These are phyloP conservation scores for Rhogogaster chlorosoma DNA, from an alignment of 2,888 invertebrate species.

Conservation along the genomic window DNA sequence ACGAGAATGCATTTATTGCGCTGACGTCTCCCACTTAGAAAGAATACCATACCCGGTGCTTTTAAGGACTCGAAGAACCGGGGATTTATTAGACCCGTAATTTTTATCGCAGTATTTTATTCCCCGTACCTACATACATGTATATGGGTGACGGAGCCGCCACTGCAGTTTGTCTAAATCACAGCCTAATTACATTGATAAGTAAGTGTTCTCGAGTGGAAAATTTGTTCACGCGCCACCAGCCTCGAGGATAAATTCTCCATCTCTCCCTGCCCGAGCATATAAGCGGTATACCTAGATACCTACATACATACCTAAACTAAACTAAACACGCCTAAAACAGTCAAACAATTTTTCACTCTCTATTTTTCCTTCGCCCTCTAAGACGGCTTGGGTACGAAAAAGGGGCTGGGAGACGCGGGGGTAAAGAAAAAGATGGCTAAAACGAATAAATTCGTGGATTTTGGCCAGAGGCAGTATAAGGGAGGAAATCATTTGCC, in stretches of 20 bases:
- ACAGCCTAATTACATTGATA: slow-evolving; percentile 41
- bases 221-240: slow-evolving; percentile 22
- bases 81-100: slow-evolving; percentile 15
- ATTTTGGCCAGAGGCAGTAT: not conserved
- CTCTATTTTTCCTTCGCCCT: not conserved
- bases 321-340: not conserved
- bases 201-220: slow-evolving; percentile 23
- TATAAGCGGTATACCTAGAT: not conserved
- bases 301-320: no score
- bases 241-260: not conserved
- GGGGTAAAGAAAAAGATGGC: not conserved
- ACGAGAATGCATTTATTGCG: slow-evolving; percentile 14
- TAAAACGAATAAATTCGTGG: not conserved
- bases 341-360: not conserved
- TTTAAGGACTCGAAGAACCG: not conserved
- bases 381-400: not conserved
- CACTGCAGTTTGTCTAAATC: slow-evolving; percentile 16
- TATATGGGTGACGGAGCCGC: not conserved
- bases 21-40: not conserved
- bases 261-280: not conserved
- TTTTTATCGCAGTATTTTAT: not conserved
- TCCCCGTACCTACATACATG: no score
- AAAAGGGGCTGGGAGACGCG: not conserved
- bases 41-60: not conserved
- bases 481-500: slow-evolving; percentile 40